A percentile compares a stretch with the other conserved stretches of the same genome.
These are phyloP conservation scores for Drosophila buzzatii DNA, from an alignment of 2,888 invertebrate genomes.

Conservation along the genomic window DNA sequence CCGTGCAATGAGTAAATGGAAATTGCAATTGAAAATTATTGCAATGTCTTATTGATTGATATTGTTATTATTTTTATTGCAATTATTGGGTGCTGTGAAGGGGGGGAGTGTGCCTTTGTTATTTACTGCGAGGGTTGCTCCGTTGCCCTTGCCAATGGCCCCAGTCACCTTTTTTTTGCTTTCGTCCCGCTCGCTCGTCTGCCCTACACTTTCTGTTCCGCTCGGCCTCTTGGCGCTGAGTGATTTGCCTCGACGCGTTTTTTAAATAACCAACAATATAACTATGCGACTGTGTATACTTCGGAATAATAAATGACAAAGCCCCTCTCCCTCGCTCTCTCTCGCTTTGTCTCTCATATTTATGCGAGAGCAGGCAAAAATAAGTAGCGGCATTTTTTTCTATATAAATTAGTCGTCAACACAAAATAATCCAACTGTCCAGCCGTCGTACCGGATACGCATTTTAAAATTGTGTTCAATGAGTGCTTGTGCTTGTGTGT, in stretches of 20 bases:
- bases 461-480: constrained; percentile 64
- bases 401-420: constrained; percentile 59
- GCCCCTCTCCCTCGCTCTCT: constrained; percentile 11
- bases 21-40: constrained; percentile 34
- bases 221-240: constrained; percentile 54
- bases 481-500: constrained; percentile 26
- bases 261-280: constrained; percentile 58
- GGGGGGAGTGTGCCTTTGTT: constrained; percentile 10
- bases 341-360: constrained; percentile 24
- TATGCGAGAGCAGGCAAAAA: constrained; percentile 56
- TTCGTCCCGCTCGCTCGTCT: not conserved
- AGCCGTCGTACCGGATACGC: constrained; percentile 73
- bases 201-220: constrained; percentile 25
- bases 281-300: constrained; percentile 36
- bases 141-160: constrained; percentile 38
- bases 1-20: constrained; percentile 15
- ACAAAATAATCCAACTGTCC: constrained; percentile 60
- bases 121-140: not conserved
- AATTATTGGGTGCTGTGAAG: not conserved
- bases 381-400: constrained; percentile 34
- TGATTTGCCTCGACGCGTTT: constrained; percentile 71
- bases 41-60: constrained; percentile 36
- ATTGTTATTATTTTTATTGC: constrained; percentile 7
- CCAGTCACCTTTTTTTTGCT: constrained; percentile 23
- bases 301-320: constrained; percentile 48